Evolutionary conservation across 2,113 vertebrate genomes (phyloP), one percentile per base, ranked within the genome.

Genomic region (Scomber japonicus): DNA sequence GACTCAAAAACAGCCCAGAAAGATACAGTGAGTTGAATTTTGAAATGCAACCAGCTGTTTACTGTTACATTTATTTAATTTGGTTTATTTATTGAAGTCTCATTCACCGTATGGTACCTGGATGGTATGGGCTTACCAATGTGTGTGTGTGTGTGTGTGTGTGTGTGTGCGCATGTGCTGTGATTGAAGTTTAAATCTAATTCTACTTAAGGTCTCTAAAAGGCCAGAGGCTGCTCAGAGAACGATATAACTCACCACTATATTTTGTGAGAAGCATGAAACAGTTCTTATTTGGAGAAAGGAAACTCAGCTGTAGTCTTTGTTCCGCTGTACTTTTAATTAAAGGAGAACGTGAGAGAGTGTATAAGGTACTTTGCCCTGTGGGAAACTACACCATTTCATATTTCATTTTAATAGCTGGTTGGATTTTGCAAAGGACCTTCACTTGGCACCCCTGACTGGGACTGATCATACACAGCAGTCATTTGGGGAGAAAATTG

Each of bases 291-390:
- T 78, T 66, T 59, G 62, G n/a, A 50, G 77, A 74, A 73, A 31
- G 71, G 62, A 56, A 70, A 62, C 53, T 65, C 53, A 5, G 68
- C 82, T 85, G 85, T 78, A 84, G 70, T 84, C 85, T 31, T 76
- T 69, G 53, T 85, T 71, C 53, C 11, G 15, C 63, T 74, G 66
- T 70, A 90, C 68, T 75, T 89, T 87, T 93, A 91, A 90, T 93
- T 92, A 90, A 91, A 89, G 72, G 49, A 82, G 68, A 91, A 83
- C 59, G 64, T 24, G 68, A 62, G 71, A 49, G 85, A 53, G 31
- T 62, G 70, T 78, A 80, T 45, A 78, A 83, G 75, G 80, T 59
- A 51, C 75, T 64, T 27, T 69, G 51, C 75, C 81, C 82, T 56
- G 46, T 57, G 78, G 84, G 87, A 81, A 80, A 49, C 63, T 46